Evolutionary conservation across 2,113 vertebrate species (phyloP).

Genomic region (Burhinus bistriatus): DNA sequence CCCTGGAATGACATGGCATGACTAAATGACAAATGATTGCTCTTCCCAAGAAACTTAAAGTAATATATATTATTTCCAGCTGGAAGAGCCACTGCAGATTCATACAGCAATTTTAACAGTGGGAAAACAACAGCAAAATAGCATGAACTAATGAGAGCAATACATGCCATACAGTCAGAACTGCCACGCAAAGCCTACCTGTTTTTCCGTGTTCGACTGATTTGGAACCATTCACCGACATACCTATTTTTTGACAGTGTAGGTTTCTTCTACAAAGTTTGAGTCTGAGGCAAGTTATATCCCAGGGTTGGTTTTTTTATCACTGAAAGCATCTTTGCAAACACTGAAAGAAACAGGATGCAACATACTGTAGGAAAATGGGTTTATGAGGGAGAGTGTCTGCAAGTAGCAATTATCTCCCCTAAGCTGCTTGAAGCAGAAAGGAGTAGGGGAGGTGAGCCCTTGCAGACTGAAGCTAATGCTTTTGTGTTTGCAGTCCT

Average conservation of each 20-base stretch:
- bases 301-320: neutral
- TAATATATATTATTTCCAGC: neutral
- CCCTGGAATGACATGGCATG: neutral
- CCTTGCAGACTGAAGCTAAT: neutral
- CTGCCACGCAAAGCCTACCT: neutral
- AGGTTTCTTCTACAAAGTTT: neutral
- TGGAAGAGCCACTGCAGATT: neutral
- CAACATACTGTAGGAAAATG: neutral
- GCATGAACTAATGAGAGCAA: neutral
- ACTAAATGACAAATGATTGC: neutral
- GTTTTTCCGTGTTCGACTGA: neutral
- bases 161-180: neutral
- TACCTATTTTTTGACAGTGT: neutral
- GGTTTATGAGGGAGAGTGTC: neutral
- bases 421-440: neutral
- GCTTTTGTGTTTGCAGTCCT: neutral
- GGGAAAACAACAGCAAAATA: neutral
- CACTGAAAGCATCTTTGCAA: neutral
- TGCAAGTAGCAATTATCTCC: slow-evolving; percentile 9
- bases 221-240: neutral
- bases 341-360: neutral
- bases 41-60: neutral
- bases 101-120: neutral
- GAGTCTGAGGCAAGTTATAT: neutral
- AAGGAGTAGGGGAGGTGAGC: neutral